phyloP scores from a whole-genome alignment of 2,888 invertebrate species.

The Temnothorax rugatulus region DNA sequence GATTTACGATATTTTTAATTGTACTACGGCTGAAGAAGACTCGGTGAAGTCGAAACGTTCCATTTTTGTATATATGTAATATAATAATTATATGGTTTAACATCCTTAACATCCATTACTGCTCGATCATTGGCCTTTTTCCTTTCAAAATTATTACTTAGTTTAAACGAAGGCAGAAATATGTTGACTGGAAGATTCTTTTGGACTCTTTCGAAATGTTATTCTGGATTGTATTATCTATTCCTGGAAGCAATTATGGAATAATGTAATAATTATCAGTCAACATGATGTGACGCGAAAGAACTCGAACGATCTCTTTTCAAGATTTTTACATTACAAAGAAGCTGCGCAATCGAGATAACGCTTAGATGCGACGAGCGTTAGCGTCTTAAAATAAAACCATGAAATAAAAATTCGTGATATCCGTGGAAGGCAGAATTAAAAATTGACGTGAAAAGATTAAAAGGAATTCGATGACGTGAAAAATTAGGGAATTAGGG shows the following conservation, averaged over 20 bases:
- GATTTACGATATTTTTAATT: too few relatives aligned
- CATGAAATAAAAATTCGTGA: not conserved
- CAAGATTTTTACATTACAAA: not conserved
- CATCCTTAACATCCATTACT: too few relatives aligned
- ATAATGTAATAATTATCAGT: slow-evolving; percentile 53
- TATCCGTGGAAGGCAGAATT: not conserved
- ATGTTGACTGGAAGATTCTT: not conserved
- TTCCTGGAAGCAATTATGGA: slow-evolving; percentile 25
- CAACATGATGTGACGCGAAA: not conserved
- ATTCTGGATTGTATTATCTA: not conserved
- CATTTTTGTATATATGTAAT: too few relatives aligned
- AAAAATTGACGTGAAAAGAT: not conserved
- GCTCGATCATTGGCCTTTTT: too few relatives aligned
- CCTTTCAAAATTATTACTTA: not conserved
- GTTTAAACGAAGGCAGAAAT: not conserved
- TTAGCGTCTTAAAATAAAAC: not conserved
- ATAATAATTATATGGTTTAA: too few relatives aligned
- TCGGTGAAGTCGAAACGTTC: too few relatives aligned
- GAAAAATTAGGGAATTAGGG: too few relatives aligned
- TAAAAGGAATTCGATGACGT: not conserved
- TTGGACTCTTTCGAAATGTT: not conserved
- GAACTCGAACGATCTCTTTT: not conserved
- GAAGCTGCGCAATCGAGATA: not conserved
- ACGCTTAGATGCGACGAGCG: not conserved
- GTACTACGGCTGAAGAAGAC: too few relatives aligned